A percentile compares a stretch with the other conserved stretches of the same genome.
phyloP scores from a whole-genome alignment of 1,140 invertebrate genomes.

The Cephus cinctus region DNA sequence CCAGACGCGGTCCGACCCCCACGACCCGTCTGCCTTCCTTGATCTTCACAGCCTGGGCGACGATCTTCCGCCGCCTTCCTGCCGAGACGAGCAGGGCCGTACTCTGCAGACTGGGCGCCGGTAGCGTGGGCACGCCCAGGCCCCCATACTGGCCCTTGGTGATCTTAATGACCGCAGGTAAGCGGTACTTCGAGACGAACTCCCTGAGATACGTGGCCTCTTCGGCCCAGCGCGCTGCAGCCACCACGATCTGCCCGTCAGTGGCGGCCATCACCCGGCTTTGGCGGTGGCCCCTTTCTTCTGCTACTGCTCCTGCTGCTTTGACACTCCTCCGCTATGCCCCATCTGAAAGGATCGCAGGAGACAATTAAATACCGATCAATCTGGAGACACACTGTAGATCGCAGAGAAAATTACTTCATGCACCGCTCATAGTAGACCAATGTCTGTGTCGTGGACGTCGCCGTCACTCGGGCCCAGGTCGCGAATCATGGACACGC shows the following conservation, averaged over 20 bases:
- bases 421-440: too few relatives aligned
- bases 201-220: constrained; percentile 77
- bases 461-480: too few relatives aligned
- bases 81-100: constrained; percentile 81
- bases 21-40: constrained; percentile 79
- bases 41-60: constrained; percentile 87
- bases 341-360: too few relatives aligned
- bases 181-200: constrained; percentile 73
- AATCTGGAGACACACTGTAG: too few relatives aligned
- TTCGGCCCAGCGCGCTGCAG: constrained; percentile 81
- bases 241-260: constrained; percentile 80
- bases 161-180: constrained; percentile 86
- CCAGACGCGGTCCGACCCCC: constrained; percentile 76
- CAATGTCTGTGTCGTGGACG: too few relatives aligned
- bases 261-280: constrained; percentile 70
- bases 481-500: too few relatives aligned
- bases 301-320: constrained; percentile 28
- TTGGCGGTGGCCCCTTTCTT: background rate
- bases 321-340: constrained; percentile 19
- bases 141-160: constrained; percentile 90
- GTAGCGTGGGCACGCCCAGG: constrained; percentile 81
- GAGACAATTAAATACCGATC: constrained; percentile 11
- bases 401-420: too few relatives aligned
- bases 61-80: constrained; percentile 80
- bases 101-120: constrained; percentile 78